Evolutionary conservation across 1,140 invertebrate genomes (phyloP).

Genomic region (Pseudoatta argentina): DNA sequence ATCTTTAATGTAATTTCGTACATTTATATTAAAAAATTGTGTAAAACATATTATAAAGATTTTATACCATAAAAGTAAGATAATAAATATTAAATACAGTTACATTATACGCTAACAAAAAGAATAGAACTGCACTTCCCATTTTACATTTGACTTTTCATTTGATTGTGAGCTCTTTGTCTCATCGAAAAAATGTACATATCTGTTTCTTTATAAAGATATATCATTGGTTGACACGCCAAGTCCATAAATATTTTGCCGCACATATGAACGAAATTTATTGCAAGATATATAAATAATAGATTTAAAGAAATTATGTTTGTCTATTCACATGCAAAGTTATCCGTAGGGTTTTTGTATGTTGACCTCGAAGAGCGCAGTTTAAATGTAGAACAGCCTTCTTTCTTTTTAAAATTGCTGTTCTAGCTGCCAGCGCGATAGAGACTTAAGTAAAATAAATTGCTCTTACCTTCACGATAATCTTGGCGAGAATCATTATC

Average conservation of each 20-base stretch:
- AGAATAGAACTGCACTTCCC: neutral
- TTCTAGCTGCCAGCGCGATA: neutral
- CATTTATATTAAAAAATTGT: neutral
- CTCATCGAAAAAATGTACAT: neutral
- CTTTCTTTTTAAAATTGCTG: neutral
- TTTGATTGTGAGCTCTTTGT: neutral
- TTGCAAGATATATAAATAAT: slow-evolving; percentile 1
- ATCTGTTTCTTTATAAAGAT: neutral
- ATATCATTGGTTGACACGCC: neutral
- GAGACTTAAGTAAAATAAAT: slow-evolving; percentile 20
- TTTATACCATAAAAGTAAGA: neutral
- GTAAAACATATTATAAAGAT: slow-evolving; percentile 3
- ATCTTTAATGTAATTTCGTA: neutral
- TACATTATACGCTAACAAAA: neutral
- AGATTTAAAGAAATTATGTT: slow-evolving; percentile 2
- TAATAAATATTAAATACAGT: neutral
- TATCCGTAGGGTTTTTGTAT: neutral
- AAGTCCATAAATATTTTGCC: slow-evolving; percentile 22
- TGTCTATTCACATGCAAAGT: neutral
- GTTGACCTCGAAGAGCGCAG: neutral
- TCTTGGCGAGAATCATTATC: slow-evolving; percentile 23
- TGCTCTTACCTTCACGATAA: neutral
- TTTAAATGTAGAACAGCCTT: neutral
- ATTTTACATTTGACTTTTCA: neutral
- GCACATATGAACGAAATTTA: slow-evolving; percentile 9